These are phyloP conservation scores for Pan troglodytes DNA, from an alignment of 2,113 vertebrate species.

Conservation along the genomic window NHGRI_mPanTro3-v2.1_pri NC_072408.2:66013001-66013500, in stretches of 20 bases:
- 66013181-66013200: background rate
- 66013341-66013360: background rate
- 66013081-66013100: background rate
- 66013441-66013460: background rate
- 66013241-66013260: background rate
- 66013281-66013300: background rate
- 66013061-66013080: background rate
- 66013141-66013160: background rate
- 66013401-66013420: background rate
- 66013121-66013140: background rate
- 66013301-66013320: background rate
- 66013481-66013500: background rate
- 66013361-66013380: background rate
- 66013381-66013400: background rate
- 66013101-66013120: background rate
- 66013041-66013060: background rate
- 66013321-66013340: background rate
- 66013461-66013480: background rate
- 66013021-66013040: background rate
- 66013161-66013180: background rate
- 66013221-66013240: background rate
- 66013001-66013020: background rate
- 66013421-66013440: background rate
- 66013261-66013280: background rate
- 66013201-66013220: background rate